Evolutionary conservation across 2,888 invertebrate genomes (phyloP).

Genomic region (Scaeva pyrastri): DNA sequence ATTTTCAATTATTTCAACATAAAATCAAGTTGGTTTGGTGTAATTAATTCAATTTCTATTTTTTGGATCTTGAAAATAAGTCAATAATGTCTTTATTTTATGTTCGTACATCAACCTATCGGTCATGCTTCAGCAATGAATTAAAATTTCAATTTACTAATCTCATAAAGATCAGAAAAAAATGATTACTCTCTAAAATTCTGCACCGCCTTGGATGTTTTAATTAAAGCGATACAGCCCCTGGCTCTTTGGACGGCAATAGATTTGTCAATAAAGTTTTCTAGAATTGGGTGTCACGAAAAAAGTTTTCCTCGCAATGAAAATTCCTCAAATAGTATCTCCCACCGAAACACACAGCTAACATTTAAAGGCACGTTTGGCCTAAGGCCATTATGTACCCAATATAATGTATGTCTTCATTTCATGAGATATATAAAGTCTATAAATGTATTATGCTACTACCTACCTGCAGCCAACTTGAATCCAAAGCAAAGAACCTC

Average conservation of each 20-base stretch:
- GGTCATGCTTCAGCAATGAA: too few relatives aligned
- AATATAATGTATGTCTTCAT: conserved; percentile 9
- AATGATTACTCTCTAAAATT: not conserved
- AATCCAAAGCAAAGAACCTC: conserved; percentile 5
- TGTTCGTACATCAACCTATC: too few relatives aligned
- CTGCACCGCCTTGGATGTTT: not conserved
- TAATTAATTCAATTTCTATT: too few relatives aligned
- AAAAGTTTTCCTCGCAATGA: conserved; percentile 1
- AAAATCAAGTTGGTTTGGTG: too few relatives aligned
- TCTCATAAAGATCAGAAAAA: too few relatives aligned
- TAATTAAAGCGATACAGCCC: not conserved
- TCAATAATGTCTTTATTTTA: too few relatives aligned
- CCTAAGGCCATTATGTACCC: not conserved
- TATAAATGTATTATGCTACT: conserved; percentile 6
- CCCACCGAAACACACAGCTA: not conserved
- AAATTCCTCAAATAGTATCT: conserved; percentile 9
- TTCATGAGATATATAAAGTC: conserved; percentile 5
- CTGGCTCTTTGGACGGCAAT: not conserved
- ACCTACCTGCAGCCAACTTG: not conserved
- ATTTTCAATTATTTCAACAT: too few relatives aligned
- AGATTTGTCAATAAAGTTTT: conserved; percentile 42
- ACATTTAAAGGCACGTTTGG: conserved; percentile 13
- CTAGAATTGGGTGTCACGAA: conserved; percentile 27
- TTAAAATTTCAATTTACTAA: too few relatives aligned
- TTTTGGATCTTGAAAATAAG: too few relatives aligned